phyloP scores from a whole-genome alignment of 2,797 vertebrate species.

The Ctenopoma multispine region DNA sequence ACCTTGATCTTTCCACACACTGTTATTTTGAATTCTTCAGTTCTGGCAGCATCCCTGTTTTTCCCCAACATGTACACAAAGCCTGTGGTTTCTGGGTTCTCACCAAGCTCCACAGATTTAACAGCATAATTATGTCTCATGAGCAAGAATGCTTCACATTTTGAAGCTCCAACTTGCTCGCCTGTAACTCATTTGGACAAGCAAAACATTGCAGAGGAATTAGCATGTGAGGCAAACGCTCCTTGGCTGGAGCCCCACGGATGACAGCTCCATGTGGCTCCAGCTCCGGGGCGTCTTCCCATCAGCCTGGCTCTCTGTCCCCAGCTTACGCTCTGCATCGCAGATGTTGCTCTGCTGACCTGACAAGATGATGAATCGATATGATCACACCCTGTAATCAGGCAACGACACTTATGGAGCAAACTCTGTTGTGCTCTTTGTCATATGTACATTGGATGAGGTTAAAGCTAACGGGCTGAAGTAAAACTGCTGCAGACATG shows the following conservation, averaged over 20 bases:
- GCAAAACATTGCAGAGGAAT: background rate
- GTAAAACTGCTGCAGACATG: slow-evolving; percentile 7
- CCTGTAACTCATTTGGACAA: slow-evolving; percentile 35
- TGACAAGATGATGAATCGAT: slow-evolving; percentile 61
- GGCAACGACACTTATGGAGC: slow-evolving; percentile 27
- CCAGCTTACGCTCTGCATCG: slow-evolving; percentile 39
- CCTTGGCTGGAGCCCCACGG: slow-evolving; percentile 15
- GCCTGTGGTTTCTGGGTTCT: background rate
- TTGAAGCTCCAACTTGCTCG: slow-evolving; percentile 30
- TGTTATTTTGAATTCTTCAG: slow-evolving; percentile 22
- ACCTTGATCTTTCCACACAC: slow-evolving; percentile 1
- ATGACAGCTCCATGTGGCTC: slow-evolving; percentile 15
- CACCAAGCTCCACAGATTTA: background rate
- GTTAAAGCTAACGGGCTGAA: background rate
- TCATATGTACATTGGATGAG: slow-evolving; percentile 7
- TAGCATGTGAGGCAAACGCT: slow-evolving; percentile 21
- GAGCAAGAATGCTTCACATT: slow-evolving; percentile 16
- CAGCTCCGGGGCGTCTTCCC: slow-evolving; percentile 41
- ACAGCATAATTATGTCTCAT: slow-evolving; percentile 8
- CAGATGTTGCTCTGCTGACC: slow-evolving; percentile 60
- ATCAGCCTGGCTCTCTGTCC: slow-evolving; percentile 37
- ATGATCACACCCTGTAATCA: slow-evolving; percentile 46
- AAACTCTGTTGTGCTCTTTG: background rate
- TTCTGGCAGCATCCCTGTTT: slow-evolving; percentile 8
- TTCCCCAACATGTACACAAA: slow-evolving; percentile 9